A percentile compares a stretch with the other conserved stretches of the same genome.
These are phyloP conservation scores for Eufriesea mexicana DNA, from an alignment of 1,140 invertebrate genomes.

Conservation along the genomic window DNA sequence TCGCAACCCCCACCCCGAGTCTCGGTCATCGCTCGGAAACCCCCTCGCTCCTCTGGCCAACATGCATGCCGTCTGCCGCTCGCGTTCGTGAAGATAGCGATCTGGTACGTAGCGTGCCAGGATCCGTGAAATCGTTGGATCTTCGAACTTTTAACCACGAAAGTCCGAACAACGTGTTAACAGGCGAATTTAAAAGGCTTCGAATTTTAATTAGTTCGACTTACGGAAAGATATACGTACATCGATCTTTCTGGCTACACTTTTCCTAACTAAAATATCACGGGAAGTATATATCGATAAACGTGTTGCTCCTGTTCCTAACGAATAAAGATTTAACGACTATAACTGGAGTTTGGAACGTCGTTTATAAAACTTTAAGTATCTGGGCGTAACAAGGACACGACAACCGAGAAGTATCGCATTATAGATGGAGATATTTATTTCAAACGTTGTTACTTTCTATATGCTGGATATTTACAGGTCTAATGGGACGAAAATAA, in stretches of 20 bases:
- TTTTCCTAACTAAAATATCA: not conserved
- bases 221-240: not conserved
- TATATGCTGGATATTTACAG: too few species aligned
- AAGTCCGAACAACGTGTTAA: not conserved
- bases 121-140: conserved; percentile 29
- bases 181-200: not conserved
- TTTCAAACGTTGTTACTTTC: too few species aligned
- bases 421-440: too few species aligned
- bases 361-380: too few species aligned
- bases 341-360: too few species aligned
- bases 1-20: conserved; percentile 43
- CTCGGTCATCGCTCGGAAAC: conserved; percentile 43
- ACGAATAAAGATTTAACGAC: too few species aligned
- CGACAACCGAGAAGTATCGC: too few species aligned
- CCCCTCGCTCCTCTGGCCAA: conserved; percentile 3
- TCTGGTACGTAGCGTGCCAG: conserved; percentile 35
- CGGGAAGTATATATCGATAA: not conserved
- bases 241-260: not conserved
- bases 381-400: too few species aligned
- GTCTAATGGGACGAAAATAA: not conserved
- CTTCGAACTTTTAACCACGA: not conserved
- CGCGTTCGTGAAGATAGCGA: conserved; percentile 27
- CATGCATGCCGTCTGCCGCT: conserved; percentile 17
- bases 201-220: not conserved
- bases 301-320: not conserved